A percentile compares a stretch with the other conserved stretches of the same genome.
phyloP scores from a whole-genome alignment of 2,888 invertebrate species.

The Atethmia centrago region DNA sequence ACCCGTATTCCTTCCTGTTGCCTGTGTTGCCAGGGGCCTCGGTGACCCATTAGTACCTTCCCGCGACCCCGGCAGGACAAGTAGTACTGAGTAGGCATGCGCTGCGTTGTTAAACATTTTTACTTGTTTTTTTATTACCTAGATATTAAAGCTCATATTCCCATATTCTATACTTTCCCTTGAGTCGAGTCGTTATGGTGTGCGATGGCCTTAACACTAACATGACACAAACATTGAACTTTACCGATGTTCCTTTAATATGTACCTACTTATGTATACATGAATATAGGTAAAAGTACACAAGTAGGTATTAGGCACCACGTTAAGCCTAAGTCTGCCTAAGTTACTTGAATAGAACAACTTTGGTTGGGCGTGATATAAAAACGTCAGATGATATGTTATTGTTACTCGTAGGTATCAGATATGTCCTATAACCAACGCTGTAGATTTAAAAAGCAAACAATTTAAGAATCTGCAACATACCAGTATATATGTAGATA shows the following conservation, averaged over 20 bases:
- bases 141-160: background rate
- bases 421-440: conserved; percentile 27
- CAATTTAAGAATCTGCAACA: conserved; percentile 17
- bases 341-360: background rate
- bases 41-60: too few relatives aligned
- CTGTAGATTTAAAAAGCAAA: conserved; percentile 12
- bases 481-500: background rate
- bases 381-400: conserved; percentile 30
- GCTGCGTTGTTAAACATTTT: background rate
- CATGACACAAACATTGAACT: background rate
- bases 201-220: conserved; percentile 3
- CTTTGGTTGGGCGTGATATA: background rate
- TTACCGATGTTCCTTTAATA: background rate
- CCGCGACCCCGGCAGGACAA: too few relatives aligned
- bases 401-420: conserved; percentile 1
- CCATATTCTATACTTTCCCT: background rate
- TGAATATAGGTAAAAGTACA: background rate
- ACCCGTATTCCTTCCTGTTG: too few relatives aligned
- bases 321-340: background rate
- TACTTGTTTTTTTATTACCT: background rate
- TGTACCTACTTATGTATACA: too few relatives aligned
- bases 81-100: too few relatives aligned
- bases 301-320: too few relatives aligned
- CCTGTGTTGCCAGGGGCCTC: too few relatives aligned
- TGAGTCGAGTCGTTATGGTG: background rate